phyloP scores from a whole-genome alignment of 92 coral and sea anemone genomes.

The Zoanthus sociatus region DNA sequence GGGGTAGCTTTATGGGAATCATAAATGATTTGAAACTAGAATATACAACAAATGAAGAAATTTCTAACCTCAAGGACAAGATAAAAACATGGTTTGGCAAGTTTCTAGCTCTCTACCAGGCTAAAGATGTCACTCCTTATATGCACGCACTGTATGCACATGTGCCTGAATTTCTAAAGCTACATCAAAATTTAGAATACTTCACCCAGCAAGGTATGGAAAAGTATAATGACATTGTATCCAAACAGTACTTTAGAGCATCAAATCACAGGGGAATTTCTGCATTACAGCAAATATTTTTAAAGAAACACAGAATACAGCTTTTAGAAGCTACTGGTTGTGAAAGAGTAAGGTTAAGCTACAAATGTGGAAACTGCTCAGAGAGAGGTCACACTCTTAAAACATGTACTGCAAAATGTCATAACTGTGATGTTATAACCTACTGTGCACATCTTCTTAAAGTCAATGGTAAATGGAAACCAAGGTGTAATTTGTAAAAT shows the following conservation, averaged over 20 bases:
- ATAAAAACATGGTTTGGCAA: constrained; percentile 36
- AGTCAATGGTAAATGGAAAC: constrained; percentile 38
- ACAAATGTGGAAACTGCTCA: constrained; percentile 59
- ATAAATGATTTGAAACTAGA: too few species aligned
- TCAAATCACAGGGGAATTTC: constrained; percentile 66
- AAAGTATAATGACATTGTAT: constrained; percentile 66
- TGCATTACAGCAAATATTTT: constrained; percentile 59
- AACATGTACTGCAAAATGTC: constrained; percentile 68
- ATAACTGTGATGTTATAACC: constrained; percentile 22
- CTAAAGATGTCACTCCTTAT: constrained; percentile 53
- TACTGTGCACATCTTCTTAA: constrained; percentile 56
- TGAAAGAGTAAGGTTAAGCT: constrained; percentile 58
- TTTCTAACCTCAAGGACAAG: not conserved
- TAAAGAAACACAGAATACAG: constrained; percentile 58
- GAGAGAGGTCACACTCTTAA: constrained; percentile 62
- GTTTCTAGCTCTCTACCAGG: constrained; percentile 28
- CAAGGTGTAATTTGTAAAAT: constrained; percentile 36
- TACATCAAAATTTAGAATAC: constrained; percentile 55
- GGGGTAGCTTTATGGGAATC: too few species aligned
- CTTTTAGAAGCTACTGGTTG: constrained; percentile 67
- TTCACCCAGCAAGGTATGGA: constrained; percentile 71
- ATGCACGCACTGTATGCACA: constrained; percentile 62
- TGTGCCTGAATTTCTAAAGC: constrained; percentile 57
- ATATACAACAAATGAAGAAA: too few species aligned
- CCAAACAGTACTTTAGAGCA: constrained; percentile 68